These are phyloP conservation scores for Rhodeus uyekii DNA, from an alignment of 2,797 vertebrate genomes.

Conservation along the genomic window DNA sequence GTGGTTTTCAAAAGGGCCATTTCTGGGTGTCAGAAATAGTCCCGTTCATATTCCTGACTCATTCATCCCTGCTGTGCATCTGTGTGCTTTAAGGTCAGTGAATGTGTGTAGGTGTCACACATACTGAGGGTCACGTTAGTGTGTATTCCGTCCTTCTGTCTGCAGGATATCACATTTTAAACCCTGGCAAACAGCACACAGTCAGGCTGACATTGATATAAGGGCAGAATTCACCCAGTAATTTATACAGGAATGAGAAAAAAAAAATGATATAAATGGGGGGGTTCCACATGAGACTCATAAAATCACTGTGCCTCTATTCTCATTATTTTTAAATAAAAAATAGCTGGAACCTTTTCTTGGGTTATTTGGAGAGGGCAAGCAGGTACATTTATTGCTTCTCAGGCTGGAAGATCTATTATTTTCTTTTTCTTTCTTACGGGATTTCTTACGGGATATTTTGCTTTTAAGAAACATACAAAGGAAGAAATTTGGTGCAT, in stretches of 20 bases:
- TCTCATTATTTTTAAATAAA: constrained; percentile 9
- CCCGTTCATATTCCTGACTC: constrained; percentile 4
- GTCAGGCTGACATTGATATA: constrained; percentile 54
- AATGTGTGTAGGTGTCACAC: constrained; percentile 42
- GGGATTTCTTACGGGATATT: constrained; percentile 15
- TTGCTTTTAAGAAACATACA: background rate
- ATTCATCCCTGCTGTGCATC: background rate
- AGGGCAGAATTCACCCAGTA: constrained; percentile 33
- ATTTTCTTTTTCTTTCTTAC: background rate
- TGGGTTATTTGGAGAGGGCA: background rate
- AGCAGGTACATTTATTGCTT: background rate
- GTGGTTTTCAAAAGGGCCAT: background rate
- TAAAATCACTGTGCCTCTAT: background rate
- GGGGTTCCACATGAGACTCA: constrained; percentile 23
- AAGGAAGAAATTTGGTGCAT: background rate
- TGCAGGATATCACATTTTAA: constrained; percentile 38
- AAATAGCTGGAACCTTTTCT: background rate
- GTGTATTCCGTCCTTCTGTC: constrained; percentile 28
- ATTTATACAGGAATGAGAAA: background rate
- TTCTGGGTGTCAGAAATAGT: background rate
- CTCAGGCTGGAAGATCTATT: background rate
- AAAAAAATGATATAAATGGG: constrained; percentile 16
- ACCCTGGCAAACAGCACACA: constrained; percentile 12
- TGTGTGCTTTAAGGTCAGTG: constrained; percentile 33
- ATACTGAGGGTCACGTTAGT: constrained; percentile 47